Evolutionary conservation across 2,113 vertebrate genomes (phyloP).

Genomic region (Pachycephala philippinensis): DNA sequence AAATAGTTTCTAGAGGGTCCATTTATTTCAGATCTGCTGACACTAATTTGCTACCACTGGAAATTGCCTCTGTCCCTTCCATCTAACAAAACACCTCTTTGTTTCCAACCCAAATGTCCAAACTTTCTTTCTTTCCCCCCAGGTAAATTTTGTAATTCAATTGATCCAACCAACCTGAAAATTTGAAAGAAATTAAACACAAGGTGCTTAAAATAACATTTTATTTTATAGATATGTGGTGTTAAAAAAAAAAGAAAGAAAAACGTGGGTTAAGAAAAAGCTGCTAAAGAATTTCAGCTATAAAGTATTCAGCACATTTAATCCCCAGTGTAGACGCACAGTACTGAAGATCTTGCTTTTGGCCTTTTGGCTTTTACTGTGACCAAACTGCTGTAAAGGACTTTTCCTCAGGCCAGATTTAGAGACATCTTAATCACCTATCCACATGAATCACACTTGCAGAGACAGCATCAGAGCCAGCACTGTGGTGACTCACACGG

Average conservation of each 20-base stretch:
- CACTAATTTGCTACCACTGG: neutral
- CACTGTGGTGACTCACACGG: neutral
- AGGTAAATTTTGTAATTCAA: neutral
- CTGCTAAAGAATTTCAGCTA: neutral
- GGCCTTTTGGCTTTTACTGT: neutral
- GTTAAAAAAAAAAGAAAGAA: neutral
- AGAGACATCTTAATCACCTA: slow-evolving; percentile 1
- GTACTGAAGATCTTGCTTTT: neutral
- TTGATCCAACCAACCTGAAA: neutral
- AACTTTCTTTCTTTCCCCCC: neutral
- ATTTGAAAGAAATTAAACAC: neutral
- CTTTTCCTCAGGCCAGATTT: neutral
- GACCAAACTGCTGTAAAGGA: neutral
- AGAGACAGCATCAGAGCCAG: neutral
- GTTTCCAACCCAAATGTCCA: neutral
- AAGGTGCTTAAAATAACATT: neutral
- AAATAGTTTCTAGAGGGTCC: neutral
- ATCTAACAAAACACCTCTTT: neutral
- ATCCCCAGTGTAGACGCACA: neutral
- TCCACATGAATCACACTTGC: neutral
- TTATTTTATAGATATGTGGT: neutral
- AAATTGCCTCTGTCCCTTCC: neutral
- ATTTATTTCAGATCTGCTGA: neutral
- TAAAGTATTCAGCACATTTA: neutral
- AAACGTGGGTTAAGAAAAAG: neutral